Evolutionary conservation across 2,797 vertebrate genomes (phyloP).

Genomic region (Acipenser transmontanus): DNA sequence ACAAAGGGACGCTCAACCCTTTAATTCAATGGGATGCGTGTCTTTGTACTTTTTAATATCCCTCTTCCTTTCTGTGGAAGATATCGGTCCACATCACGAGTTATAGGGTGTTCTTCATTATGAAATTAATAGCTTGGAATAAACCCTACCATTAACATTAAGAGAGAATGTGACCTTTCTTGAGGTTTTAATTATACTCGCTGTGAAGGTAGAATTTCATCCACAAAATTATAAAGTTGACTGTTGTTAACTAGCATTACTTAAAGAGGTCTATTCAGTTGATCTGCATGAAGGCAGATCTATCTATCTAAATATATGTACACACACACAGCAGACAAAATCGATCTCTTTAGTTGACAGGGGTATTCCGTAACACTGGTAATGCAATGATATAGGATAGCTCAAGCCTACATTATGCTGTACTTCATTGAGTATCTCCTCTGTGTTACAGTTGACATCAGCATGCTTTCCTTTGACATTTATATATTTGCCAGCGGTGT

Average conservation of each 20-base stretch:
- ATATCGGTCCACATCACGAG: constrained; percentile 27
- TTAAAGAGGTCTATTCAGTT: no score
- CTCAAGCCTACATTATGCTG: no score
- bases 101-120: constrained; percentile 33
- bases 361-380: no score
- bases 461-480: neutral
- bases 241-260: neutral
- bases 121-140: constrained; percentile 54
- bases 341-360: no score
- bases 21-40: constrained; percentile 56
- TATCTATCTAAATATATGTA: no score
- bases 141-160: constrained; percentile 59
- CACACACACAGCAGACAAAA: no score
- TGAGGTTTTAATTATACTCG: constrained; percentile 13
- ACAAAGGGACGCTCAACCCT: constrained; percentile 53
- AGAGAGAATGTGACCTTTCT: constrained; percentile 19
- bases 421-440: no score
- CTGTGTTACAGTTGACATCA: neutral
- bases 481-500: neutral
- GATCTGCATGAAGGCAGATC: no score
- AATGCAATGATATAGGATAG: no score
- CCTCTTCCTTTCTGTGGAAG: constrained; percentile 45
- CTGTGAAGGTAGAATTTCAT: neutral
- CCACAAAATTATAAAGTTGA: neutral
- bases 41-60: constrained; percentile 61